A percentile compares a stretch with the other conserved stretches of the same genome.
Evolutionary conservation across 2,888 invertebrate genomes (phyloP).

Genomic region (Allolobophora icterica): DNA sequence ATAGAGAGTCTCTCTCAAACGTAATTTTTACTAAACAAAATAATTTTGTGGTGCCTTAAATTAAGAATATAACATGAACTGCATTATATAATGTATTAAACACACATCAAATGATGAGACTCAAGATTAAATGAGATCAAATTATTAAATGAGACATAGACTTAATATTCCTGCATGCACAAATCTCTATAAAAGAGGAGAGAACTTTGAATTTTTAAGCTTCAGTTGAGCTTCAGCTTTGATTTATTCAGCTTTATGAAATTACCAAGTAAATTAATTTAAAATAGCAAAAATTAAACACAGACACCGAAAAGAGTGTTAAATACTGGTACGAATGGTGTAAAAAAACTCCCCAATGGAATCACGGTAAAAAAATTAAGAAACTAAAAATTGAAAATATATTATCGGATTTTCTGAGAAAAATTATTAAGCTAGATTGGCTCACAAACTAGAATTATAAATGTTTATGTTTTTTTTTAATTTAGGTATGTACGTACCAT

Average conservation of each 20-base stretch:
- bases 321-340: neutral
- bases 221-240: neutral
- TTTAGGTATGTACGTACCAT: neutral
- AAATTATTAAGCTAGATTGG: neutral
- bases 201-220: neutral
- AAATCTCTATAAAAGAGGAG: neutral
- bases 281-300: neutral
- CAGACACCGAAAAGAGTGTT: neutral
- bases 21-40: no score
- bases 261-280: neutral
- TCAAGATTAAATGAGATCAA: neutral
- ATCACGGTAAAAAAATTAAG: neutral
- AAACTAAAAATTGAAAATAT: neutral
- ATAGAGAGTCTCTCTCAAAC: neutral
- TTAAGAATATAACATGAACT: no score
- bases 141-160: neutral
- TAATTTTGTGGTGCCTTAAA: no score
- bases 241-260: neutral
- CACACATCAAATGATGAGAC: neutral
- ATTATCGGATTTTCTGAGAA: neutral
- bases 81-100: no score
- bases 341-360: neutral
- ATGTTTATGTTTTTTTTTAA: neutral
- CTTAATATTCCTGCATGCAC: neutral
- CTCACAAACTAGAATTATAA: slow-evolving; percentile 1